phyloP scores from a whole-genome alignment of 1,140 invertebrate genomes.

The Listronotus bonariensis region DNA sequence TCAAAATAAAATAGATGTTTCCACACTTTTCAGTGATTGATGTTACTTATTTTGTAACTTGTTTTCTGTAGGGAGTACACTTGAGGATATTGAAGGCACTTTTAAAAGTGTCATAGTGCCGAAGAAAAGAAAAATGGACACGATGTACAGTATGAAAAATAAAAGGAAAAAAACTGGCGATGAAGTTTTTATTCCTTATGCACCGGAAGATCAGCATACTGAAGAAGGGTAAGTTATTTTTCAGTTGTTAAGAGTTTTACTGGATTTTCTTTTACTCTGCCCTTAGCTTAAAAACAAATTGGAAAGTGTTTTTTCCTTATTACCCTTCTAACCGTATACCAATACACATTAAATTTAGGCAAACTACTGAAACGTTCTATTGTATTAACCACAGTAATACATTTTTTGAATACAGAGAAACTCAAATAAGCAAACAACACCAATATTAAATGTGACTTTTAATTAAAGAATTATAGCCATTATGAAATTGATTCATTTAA shows the following conservation, averaged over 20 bases:
- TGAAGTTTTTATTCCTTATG: constrained; percentile 87
- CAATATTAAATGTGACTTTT: too few species aligned
- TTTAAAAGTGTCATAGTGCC: constrained; percentile 60
- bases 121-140: constrained; percentile 64
- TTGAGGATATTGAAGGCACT: constrained; percentile 51
- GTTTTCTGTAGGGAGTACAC: constrained; percentile 46
- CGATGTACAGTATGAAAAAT: constrained; percentile 61
- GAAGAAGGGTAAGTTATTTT: constrained; percentile 76
- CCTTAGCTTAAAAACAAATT: too few species aligned
- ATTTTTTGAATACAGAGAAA: too few species aligned
- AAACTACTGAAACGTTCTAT: too few species aligned
- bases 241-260: constrained; percentile 4
- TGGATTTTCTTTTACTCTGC: constrained; percentile 7
- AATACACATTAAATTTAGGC: too few species aligned
- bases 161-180: constrained; percentile 65
- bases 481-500: too few species aligned
- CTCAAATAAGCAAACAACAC: too few species aligned
- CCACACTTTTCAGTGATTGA: background rate
- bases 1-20: background rate
- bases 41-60: background rate
- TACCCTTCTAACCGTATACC: too few species aligned
- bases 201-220: constrained; percentile 81
- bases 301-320: too few species aligned
- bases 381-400: too few species aligned
- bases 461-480: too few species aligned